phyloP scores from a whole-genome alignment of 92 coral and sea anemone genomes.

The Zoanthus sansibaricus region DNA sequence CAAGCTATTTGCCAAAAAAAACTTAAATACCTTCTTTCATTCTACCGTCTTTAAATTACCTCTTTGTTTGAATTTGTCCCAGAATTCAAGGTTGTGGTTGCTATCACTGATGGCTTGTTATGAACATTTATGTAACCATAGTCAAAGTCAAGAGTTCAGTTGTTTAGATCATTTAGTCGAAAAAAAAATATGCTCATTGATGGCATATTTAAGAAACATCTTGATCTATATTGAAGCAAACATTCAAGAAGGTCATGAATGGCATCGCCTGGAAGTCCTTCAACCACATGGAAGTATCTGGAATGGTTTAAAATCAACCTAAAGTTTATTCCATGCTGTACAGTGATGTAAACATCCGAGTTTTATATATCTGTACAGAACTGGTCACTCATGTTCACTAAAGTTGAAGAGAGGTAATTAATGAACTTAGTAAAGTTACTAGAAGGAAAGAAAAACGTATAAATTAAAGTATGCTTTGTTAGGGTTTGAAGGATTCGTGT shows the following conservation, averaged over 20 bases:
- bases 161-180: neutral
- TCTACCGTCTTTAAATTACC: too few relatives aligned
- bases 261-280: conserved; percentile 58
- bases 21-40: too few relatives aligned
- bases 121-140: too few relatives aligned
- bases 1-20: too few relatives aligned
- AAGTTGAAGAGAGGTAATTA: neutral
- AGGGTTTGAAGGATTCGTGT: conserved; percentile 8
- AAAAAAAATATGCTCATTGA: conserved; percentile 21
- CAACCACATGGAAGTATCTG: conserved; percentile 64
- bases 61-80: too few relatives aligned
- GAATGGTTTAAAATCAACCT: conserved; percentile 49
- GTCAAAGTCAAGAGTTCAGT: neutral
- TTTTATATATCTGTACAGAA: conserved; percentile 52
- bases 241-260: conserved; percentile 64
- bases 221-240: conserved; percentile 49
- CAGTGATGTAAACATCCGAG: conserved; percentile 34
- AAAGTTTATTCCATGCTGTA: too few relatives aligned
- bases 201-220: conserved; percentile 59
- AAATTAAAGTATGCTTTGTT: neutral
- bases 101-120: too few relatives aligned
- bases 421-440: neutral
- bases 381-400: conserved; percentile 34
- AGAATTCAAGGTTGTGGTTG: too few relatives aligned
- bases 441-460: conserved; percentile 1